Conservation (phyloP, 2,113 vertebrate genomes). For the Psephotus haematonotus region DNA sequence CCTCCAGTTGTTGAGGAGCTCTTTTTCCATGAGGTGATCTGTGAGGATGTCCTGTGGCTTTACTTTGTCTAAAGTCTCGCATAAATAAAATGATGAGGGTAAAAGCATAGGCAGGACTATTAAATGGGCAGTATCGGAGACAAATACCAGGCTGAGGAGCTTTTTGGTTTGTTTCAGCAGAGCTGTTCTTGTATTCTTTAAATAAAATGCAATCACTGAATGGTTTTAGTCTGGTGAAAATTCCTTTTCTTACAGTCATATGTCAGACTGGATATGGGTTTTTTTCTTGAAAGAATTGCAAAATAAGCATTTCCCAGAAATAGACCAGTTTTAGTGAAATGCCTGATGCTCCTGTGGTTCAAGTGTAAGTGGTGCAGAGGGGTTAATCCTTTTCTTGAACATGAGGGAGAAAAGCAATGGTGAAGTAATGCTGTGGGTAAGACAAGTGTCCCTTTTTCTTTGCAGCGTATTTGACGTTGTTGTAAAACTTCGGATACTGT, state of each 20-base stretch:
- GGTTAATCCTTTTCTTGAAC: background rate
- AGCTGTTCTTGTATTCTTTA: background rate
- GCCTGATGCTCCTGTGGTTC: background rate
- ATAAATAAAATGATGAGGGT: background rate
- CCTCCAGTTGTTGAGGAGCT: background rate
- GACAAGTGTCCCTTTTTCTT: background rate
- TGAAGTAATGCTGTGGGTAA: too few species aligned
- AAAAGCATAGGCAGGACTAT: background rate
- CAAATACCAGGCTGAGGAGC: background rate
- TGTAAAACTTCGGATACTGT: background rate
- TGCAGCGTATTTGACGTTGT: accelerated
- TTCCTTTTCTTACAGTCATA: background rate
- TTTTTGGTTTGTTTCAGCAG: background rate
- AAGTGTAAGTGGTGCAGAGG: background rate
- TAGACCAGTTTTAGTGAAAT: background rate
- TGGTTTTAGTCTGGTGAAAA: background rate
- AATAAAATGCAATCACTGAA: background rate
- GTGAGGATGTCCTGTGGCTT: background rate
- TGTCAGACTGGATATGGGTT: background rate
- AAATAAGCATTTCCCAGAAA: slow-evolving; percentile 11
- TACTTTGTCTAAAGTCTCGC: accelerated
- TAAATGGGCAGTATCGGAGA: background rate
- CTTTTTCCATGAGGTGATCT: background rate
- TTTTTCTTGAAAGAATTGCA: background rate
- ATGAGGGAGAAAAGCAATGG: accelerated